phyloP scores from a whole-genome alignment of 2,797 vertebrate species.

The Erethizon dorsatum region DNA sequence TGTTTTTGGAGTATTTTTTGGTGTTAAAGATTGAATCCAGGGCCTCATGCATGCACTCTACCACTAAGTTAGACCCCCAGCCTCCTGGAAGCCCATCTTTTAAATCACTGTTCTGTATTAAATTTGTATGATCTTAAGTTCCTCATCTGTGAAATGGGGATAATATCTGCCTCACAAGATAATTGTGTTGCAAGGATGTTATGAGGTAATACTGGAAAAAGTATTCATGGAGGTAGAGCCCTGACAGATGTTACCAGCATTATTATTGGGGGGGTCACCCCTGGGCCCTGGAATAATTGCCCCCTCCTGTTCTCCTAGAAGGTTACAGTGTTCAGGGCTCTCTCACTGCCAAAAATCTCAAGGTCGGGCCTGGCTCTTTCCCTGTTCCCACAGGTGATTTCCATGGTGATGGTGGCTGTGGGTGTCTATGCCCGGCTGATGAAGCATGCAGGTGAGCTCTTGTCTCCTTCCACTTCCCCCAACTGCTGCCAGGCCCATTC shows the following conservation, averaged over 20 bases:
- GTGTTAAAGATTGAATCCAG: background rate
- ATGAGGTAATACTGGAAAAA: background rate
- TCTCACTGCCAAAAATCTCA: conserved; percentile 48
- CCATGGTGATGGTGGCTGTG: conserved; percentile 93
- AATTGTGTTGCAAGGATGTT: background rate
- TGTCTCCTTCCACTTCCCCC: background rate
- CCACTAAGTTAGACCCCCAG: background rate
- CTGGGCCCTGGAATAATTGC: background rate
- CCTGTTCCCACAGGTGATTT: conserved; percentile 90
- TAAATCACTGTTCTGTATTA: background rate
- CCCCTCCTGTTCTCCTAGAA: background rate
- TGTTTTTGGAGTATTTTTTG: background rate
- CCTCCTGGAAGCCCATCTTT: background rate
- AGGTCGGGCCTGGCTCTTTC: background rate
- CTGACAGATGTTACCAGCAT: background rate
- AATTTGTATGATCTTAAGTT: conserved; percentile 47
- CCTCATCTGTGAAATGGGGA: conserved; percentile 17
- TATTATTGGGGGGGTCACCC: background rate
- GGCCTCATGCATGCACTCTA: background rate
- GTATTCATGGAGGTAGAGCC: background rate
- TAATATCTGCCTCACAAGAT: background rate
- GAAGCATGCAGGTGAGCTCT: conserved; percentile 94
- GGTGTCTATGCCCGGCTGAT: conserved; percentile 95
- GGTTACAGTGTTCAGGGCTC: background rate
- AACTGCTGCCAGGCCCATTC: background rate